A percentile compares a stretch with the other conserved stretches of the same genome.
Evolutionary conservation across 2,797 vertebrate species (phyloP).

Genomic region (Gobionotothen gibberifrons): DNA sequence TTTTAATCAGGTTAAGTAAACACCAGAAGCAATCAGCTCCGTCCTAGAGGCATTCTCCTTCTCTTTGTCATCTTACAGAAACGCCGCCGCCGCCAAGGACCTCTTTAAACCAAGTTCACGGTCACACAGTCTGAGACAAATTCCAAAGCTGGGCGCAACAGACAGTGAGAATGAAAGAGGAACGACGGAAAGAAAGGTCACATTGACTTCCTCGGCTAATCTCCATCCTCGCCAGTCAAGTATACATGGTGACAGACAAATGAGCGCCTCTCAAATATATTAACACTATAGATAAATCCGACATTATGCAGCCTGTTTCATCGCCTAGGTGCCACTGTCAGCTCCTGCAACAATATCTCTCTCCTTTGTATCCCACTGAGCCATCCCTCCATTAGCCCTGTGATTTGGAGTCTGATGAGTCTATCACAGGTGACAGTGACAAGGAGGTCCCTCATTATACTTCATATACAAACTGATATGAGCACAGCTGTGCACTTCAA

Average conservation of each 20-base stretch:
- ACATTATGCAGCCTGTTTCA: slow-evolving; percentile 42
- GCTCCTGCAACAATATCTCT: slow-evolving; percentile 42
- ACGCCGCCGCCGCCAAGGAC: slow-evolving; percentile 38
- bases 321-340: slow-evolving; percentile 36
- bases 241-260: slow-evolving; percentile 63
- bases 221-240: slow-evolving; percentile 70
- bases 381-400: slow-evolving; percentile 66
- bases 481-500: slow-evolving; percentile 62
- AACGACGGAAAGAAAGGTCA: slow-evolving; percentile 66
- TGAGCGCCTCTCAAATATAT: slow-evolving; percentile 66
- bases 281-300: slow-evolving; percentile 70
- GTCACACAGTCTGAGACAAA: slow-evolving; percentile 51
- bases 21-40: slow-evolving; percentile 30
- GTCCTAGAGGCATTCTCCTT: slow-evolving; percentile 19
- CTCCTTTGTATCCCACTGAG: slow-evolving; percentile 49
- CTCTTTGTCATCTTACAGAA: slow-evolving; percentile 40
- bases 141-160: slow-evolving; percentile 30
- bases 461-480: slow-evolving; percentile 54
- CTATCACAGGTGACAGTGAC: slow-evolving; percentile 69
- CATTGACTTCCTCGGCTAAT: slow-evolving; percentile 65
- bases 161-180: slow-evolving; percentile 28
- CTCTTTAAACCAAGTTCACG: slow-evolving; percentile 54
- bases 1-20: slow-evolving; percentile 55
- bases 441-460: slow-evolving; percentile 70
- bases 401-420: slow-evolving; percentile 69